Base-by-base conservation (phyloP, 2,797 vertebrate genomes). In the Poecilia picta region DNA sequence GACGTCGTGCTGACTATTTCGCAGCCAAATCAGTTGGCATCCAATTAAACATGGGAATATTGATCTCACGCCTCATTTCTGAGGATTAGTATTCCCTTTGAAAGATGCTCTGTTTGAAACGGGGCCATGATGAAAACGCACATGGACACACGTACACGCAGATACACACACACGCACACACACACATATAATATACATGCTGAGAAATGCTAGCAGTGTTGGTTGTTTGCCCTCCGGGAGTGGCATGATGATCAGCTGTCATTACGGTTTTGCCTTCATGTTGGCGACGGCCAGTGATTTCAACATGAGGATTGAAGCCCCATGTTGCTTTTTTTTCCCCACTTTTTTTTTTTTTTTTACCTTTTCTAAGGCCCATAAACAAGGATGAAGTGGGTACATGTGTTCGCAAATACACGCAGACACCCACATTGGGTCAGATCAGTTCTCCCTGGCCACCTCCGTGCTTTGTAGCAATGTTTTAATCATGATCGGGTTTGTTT, bases 401-500 rank as follows among this genome's bases (percentile, higher is more conserved):
- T 39, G 20, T 64, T 33, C 8, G 64, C 46, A 80, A 41, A 71
- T 3, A 76, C 43, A 64, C 47, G 43, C 57, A 43, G 46, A 78
- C 12, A 59, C 8, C 77, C 84, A 79, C 76, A 46, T 51, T 64
- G 70, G 79, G 77, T 85, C 85, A 88, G 83, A 89, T 87, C 90
- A 85, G 79, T 81, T 90, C 85, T 92, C 83, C 83, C 88, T 83
- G 82, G 88, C 91, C 90, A 89, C 90, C 85, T 80, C 87, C 89
- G 80, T 85, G 83, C 87, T 87, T 83, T 81, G 84, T 84, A 81
- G 86, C 90, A 86, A 95, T 96, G 94, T 95, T 96, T 96, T 96
- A 95, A 96, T 95, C 95, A 95, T 95, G 94, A 95, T 94, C 88
- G 77, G 78, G 86, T 91, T 94, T 95, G 94, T 95, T 95, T 95